Base-by-base conservation (phyloP, 2,113 vertebrate genomes). In the Xenotilapia caudafasciata region DNA sequence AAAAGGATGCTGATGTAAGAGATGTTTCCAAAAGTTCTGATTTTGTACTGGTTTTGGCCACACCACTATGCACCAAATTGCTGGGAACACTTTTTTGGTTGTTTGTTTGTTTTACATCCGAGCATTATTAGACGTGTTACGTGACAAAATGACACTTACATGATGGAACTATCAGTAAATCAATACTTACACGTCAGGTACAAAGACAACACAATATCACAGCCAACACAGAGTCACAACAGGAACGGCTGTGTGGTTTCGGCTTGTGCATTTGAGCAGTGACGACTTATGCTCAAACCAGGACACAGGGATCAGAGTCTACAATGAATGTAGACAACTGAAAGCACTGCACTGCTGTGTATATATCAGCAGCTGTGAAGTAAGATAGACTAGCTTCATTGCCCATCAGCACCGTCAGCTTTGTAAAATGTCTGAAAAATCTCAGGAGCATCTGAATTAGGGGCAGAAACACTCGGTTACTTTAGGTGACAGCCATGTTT, bases 1-100 rank as follows among this genome's bases (percentile, higher is more conserved):
- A 82, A 40, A 62, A 26, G 45, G 15, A 49, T 21, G 40, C 14
- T 73, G 80, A 45, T 82, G 45, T 89, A 90, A 91, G 2, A 80
- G 75, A 40, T 47, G 47, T 51, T 51, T 77, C 51, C 7, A 3
- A 86, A 83, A 19, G 42, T 83, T n/a, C 53, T 17, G 85, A 26
- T 9, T 47, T 70, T 40, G 70, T 77, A 75, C 45, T 49, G 42
- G 70, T 49, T 83, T 87, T 77, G 70, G 51, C 62, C 62, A 12
- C 73, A 87, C 65, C 17, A 26, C 56, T 28, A 73, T 82, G 35
- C 55, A 60, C 31, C 56, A 38, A 73, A 77, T 35, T 8, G 35
- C 47, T 79, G 82, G 42, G 14, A 75, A 28, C 14, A 26, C 28
- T 17, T 75, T 10, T 47, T 45, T 17, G 21, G 6, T 26, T 5